Evolutionary conservation across 2,113 vertebrate genomes (phyloP).

Genomic region (Pterophyllum scalare): DNA sequence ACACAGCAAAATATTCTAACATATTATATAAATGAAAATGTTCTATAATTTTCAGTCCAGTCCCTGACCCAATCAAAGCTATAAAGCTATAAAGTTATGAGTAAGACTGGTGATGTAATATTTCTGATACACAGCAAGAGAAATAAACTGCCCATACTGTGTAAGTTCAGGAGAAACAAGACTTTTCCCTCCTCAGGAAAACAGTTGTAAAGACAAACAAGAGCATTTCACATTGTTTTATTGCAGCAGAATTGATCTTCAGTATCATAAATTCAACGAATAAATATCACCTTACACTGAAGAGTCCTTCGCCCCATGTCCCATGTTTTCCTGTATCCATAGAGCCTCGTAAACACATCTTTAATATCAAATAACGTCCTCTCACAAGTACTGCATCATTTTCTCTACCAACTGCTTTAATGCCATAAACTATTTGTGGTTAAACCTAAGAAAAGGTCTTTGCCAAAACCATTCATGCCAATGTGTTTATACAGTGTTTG

Average conservation of each 20-base stretch:
- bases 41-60: neutral
- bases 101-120: neutral
- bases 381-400: neutral
- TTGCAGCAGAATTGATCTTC: neutral
- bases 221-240: neutral
- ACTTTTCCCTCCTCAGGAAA: neutral
- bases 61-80: neutral
- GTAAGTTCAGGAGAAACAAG: neutral
- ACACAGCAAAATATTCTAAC: neutral
- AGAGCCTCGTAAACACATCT: neutral
- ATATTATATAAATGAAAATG: neutral
- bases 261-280: neutral
- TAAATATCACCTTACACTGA: conserved; percentile 2
- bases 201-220: neutral
- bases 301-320: neutral
- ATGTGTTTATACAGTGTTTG: neutral
- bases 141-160: neutral
- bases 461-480: neutral
- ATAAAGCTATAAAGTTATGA: neutral
- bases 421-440: neutral
- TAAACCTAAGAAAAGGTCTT: neutral
- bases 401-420: neutral
- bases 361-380: neutral
- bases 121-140: neutral
- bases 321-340: neutral